Evolutionary conservation across 2,888 invertebrate species (phyloP).

Genomic region (Tenthredo notha): DNA sequence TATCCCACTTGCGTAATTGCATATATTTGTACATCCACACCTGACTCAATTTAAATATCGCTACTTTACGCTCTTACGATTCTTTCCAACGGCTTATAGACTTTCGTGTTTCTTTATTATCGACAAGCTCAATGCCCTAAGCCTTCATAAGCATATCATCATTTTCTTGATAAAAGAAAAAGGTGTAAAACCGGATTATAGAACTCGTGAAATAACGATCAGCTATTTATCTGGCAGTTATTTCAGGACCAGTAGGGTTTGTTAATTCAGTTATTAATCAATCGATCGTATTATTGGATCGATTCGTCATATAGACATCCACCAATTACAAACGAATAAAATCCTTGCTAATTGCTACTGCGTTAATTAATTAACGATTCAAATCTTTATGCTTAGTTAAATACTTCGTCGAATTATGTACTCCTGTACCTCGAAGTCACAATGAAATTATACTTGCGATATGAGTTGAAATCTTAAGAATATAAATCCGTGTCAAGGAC

Average conservation of each 20-base stretch:
- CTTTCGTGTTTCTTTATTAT: background rate
- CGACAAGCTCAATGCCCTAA: background rate
- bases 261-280: background rate
- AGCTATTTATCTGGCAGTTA: background rate
- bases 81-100: background rate
- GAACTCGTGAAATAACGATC: background rate
- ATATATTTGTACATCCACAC: background rate
- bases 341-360: background rate
- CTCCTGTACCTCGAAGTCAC: background rate
- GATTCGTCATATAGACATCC: background rate
- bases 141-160: background rate
- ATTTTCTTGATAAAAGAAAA: background rate
- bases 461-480: conserved; percentile 6
- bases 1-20: background rate
- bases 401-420: background rate
- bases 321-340: background rate
- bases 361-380: conserved; percentile 1
- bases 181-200: background rate
- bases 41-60: conserved; percentile 17
- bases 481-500: conserved; percentile 40
- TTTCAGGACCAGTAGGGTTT: background rate
- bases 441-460: background rate
- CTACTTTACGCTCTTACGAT: conserved; percentile 23
- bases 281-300: background rate
- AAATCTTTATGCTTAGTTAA: background rate